Conservation (phyloP, 2,797 vertebrate genomes). For the Muscicapa comitata region DNA sequence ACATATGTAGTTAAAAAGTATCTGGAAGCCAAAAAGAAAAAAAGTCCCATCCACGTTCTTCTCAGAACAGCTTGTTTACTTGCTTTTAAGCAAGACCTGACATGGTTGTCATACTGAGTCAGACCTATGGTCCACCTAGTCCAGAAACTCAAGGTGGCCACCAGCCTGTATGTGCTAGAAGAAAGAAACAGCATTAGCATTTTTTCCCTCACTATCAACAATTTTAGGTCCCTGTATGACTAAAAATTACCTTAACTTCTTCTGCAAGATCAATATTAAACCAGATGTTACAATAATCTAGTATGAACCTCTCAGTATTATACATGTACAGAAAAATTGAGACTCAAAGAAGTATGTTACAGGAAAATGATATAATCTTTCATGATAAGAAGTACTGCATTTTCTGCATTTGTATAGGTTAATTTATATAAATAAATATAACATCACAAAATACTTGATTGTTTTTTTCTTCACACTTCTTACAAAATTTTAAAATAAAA, state of each 20-base stretch:
- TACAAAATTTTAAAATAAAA: background rate
- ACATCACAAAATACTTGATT: background rate
- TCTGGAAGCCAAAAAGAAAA: background rate
- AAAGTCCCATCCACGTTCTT: background rate
- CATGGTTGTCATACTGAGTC: background rate
- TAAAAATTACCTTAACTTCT: background rate
- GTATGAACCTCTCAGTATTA: background rate
- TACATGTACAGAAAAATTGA: accelerated
- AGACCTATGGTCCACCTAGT: background rate
- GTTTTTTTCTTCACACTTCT: background rate
- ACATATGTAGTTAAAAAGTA: background rate
- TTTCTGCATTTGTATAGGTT: background rate
- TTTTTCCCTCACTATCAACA: background rate
- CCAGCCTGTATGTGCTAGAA: background rate
- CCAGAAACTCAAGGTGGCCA: background rate
- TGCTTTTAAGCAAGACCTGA: background rate
- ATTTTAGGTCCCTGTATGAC: background rate
- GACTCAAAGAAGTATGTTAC: background rate
- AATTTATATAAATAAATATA: background rate
- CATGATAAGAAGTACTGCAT: background rate
- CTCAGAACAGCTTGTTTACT: background rate
- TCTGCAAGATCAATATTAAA: background rate
- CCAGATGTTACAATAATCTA: background rate
- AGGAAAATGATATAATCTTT: background rate
- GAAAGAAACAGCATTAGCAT: background rate